These are phyloP conservation scores for Megamerina dolium DNA, from an alignment of 2,888 invertebrate genomes.

Conservation along the genomic window DNA sequence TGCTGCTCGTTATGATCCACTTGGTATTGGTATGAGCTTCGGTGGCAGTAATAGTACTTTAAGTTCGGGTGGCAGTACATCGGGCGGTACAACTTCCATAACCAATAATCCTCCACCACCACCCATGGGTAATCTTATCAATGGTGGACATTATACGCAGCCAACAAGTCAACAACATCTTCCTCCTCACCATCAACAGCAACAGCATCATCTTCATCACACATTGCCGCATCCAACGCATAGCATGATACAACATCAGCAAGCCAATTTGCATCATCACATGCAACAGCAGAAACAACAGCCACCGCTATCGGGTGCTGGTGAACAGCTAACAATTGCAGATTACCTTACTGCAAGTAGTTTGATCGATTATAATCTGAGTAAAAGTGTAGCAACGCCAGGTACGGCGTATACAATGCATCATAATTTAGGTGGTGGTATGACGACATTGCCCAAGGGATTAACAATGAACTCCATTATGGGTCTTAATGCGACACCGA, in stretches of 20 bases:
- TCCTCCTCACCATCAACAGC: too few relatives aligned
- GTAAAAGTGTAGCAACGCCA: too few relatives aligned
- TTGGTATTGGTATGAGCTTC: conserved; percentile 34
- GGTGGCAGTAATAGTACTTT: conserved; percentile 33
- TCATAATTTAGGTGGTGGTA: conserved; percentile 14
- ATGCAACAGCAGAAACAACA: conserved; percentile 24
- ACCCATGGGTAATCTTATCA: conserved; percentile 20
- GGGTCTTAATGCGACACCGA: conserved; percentile 14
- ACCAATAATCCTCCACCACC: conserved; percentile 18
- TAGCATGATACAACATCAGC: conserved; percentile 15
- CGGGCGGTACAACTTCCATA: conserved; percentile 27
- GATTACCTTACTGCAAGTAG: conserved; percentile 46
- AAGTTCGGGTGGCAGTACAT: conserved; percentile 28
- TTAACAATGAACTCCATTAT: conserved; percentile 28
- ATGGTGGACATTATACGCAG: conserved; percentile 23
- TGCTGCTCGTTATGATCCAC: conserved; percentile 45
- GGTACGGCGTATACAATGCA: conserved; percentile 27
- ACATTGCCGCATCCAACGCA: conserved; percentile 33
- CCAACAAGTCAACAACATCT: conserved; percentile 42
- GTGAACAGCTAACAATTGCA: conserved; percentile 42
- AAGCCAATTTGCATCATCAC: conserved; percentile 23
- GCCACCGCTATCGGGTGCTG: conserved; percentile 17
- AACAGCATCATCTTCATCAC: conserved; percentile 25
- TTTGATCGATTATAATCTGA: conserved; percentile 45
- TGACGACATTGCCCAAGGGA: conserved; percentile 40